Evolutionary conservation across 53 echinoderm and acorn worm genomes (phyloP), one percentile per base, ranked within the genome.

Genomic region (Crossaster papposus): DNA sequence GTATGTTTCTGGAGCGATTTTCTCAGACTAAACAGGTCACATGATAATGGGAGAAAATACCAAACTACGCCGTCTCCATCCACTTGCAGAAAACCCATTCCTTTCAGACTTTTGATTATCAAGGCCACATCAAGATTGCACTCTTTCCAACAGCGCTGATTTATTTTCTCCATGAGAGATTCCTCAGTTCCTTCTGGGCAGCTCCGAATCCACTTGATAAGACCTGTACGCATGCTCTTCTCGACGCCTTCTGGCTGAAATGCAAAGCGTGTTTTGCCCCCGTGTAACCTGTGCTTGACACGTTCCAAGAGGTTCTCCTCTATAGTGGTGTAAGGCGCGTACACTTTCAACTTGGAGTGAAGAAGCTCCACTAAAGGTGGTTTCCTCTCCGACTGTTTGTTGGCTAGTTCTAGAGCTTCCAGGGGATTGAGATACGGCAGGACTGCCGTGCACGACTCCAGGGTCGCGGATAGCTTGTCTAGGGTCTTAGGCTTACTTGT

Each of bases 401-500:
- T 81, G 58, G 36, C 81, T 26, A 62, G 15, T 33, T 81, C 63
- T 22, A 81, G n/a, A 2, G 36, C 63, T 18, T 81, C 81, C 55
- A 81, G 12, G 3, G 81, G 81, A 23, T 81, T 81, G 20, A 63
- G 22, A 34, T 81, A 62, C 17, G 81, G 81, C 2, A 81, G 24
- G 35, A 81, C 30, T 5, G 81, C 7, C 30, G 35, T 33, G 15
- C 81, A 63, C 2, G 64, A 35, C 55, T 62, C 15, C 58, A 81
- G 35, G 17, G 79, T 15, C 22, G 29, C 36, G 2, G 79, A 53
- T 51, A 79, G 31, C 29, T 51, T 29, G 7, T 26, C 28, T 13
- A 52, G 2, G 30, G 79, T 79, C 36, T 29, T 24, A 14, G 79
- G 79, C 26, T 30, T 79, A 3, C 51, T 30, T 5, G 51, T 79